A percentile compares a stretch with the other conserved stretches of the same genome.
Conservation (phyloP, 2,797 vertebrate genomes). For the Pipistrellus nathusii region DNA sequence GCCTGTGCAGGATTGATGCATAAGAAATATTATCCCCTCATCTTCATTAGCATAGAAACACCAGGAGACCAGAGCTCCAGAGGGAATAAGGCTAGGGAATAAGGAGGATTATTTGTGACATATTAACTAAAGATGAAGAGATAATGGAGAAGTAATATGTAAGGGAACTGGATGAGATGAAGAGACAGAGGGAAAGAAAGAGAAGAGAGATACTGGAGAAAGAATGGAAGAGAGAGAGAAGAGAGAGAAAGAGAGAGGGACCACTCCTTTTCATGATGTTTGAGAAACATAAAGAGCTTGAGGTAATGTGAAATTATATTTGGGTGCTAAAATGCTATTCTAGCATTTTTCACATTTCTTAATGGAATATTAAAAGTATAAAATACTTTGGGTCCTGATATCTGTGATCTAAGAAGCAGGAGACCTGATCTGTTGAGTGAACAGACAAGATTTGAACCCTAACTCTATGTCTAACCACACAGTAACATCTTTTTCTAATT, state of each 20-base stretch:
- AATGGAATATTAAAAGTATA: not conserved
- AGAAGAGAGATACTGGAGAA: not conserved
- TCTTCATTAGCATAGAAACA: not conserved
- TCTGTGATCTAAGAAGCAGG: not conserved
- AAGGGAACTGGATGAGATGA: not conserved
- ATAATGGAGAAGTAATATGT: not conserved
- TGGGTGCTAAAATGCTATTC: not conserved
- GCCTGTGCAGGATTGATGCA: not conserved
- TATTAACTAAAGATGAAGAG: not conserved
- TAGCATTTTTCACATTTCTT: not conserved
- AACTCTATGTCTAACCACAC: not conserved
- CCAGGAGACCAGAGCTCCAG: not conserved
- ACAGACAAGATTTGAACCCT: not conserved
- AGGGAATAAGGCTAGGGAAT: not conserved
- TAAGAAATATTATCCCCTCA: not conserved
- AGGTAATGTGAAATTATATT: not conserved
- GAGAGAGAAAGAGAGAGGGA: not conserved
- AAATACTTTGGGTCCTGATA: not conserved
- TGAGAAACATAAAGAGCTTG: not conserved
- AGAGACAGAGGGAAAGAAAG: not conserved
- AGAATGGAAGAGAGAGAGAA: not conserved
- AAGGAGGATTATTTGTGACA: not conserved
- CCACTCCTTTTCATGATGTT: not conserved
- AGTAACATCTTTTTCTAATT: not conserved
- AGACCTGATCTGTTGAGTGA: not conserved